Percentiles rank a stretch among this genome's conserved stretches.
These are phyloP conservation scores for Graptemys geographica DNA, from an alignment of 2,797 vertebrate species.

Conservation along the genomic window DNA sequence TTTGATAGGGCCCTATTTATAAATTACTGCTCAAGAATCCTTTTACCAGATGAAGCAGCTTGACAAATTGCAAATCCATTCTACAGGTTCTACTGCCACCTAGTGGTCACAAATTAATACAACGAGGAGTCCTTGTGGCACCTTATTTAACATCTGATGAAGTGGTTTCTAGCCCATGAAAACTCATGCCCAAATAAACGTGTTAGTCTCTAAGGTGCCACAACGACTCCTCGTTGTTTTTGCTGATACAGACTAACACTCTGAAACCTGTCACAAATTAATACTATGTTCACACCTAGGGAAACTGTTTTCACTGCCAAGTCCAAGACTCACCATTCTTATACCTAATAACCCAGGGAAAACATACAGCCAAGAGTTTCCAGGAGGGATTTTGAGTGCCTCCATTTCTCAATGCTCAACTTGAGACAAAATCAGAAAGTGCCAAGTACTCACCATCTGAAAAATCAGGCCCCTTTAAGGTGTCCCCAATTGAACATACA, in stretches of 20 bases:
- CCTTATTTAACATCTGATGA: too few species aligned
- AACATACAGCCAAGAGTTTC: not conserved
- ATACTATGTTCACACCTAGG: not conserved
- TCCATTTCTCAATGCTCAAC: not conserved
- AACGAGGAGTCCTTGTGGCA: too few species aligned
- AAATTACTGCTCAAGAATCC: not conserved
- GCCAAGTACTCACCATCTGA: not conserved
- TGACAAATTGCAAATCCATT: accelerated
- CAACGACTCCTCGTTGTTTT: too few species aligned
- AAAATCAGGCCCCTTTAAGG: not conserved
- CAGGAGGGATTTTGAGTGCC: not conserved
- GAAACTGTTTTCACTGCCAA: not conserved
- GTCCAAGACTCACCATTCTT: accelerated
- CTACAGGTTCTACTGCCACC: not conserved
- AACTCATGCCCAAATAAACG: too few species aligned
- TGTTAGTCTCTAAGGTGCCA: too few species aligned
- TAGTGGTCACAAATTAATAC: conserved; percentile 2
- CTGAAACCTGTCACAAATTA: not conserved
- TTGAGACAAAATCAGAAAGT: not conserved
- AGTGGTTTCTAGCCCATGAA: too few species aligned
- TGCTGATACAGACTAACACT: too few species aligned
- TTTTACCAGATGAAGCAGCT: not conserved
- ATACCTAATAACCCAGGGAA: not conserved
- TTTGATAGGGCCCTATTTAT: not conserved
- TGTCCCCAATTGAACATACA: not conserved